Base-by-base conservation (phyloP, 2,113 vertebrate species). In the Gadus macrocephalus region DNA sequence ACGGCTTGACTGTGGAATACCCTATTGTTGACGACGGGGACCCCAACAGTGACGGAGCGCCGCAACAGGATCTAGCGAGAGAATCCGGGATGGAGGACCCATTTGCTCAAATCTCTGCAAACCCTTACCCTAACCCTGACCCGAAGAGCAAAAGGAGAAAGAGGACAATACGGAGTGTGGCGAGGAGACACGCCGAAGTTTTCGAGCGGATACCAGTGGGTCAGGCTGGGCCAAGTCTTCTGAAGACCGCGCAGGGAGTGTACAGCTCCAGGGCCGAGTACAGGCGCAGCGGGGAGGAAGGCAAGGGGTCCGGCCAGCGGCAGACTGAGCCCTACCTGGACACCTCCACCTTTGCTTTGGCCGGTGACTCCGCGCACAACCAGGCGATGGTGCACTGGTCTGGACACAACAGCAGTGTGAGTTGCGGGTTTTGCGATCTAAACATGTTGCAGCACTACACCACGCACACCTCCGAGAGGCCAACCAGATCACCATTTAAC, bases 311-410 rank as follows among this genome's bases (percentile, higher is more conserved):
- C 67, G 82, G 81, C 73, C 81, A 73, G 78, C 90, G 77, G 56
- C 81, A 88, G 12, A 93, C 55, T 72, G 94, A 95, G 78, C 90
- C 91, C 53, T 72, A 88, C 82, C 82, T 98, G 82, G 86, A 91
- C 88, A 95, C 94, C 70, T 95, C 94, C 35, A 95, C 92, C 12
- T 97, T 96, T 70, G 92, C 96, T n/a, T 85, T 98, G 70, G 90
- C 92, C 6, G 95, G 95, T 72, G 96, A 98, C 74, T 93, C 95
- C 1, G 94, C 94, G 3, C 96, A 98, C 87, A 98, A 97, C 86
- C 96, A 97, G 87, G 96, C 95, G 81, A 98, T 97, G 95, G 95
- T 97, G 78, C 93, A 97, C 89, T 97, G 96, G 96, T 96, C 94
- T 35, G 95, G 95, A 61, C 94, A 94, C 92, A 97, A 96, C 93